These are phyloP conservation scores for Perca schrenkii DNA, from an alignment of 2,113 vertebrate species.

Conservation along the genomic window DNA sequence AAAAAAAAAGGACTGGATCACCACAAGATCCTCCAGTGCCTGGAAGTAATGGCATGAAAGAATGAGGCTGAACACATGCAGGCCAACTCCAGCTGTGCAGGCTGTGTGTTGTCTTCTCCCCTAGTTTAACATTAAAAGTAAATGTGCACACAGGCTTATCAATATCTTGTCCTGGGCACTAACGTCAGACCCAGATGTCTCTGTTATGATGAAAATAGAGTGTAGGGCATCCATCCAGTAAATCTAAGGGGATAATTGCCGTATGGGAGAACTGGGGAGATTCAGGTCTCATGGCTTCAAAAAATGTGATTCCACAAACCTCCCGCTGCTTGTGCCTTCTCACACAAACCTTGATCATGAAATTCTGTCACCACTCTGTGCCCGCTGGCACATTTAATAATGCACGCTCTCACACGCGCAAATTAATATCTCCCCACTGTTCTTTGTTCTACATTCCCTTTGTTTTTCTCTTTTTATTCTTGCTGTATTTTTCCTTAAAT, in stretches of 20 bases:
- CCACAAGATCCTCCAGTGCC: not conserved
- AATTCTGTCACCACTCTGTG: conserved; percentile 50
- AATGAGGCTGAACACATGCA: conserved; percentile 24
- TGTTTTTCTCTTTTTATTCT: conserved; percentile 50
- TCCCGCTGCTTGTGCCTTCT: conserved; percentile 54
- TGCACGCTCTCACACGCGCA: conserved; percentile 36
- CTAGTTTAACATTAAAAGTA: conserved; percentile 10
- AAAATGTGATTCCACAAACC: conserved; percentile 57
- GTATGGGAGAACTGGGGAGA: conserved; percentile 43
- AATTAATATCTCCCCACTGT: conserved; percentile 55
- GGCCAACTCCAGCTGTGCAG: conserved; percentile 27
- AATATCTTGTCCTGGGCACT: conserved; percentile 4
- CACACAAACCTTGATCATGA: conserved; percentile 71
- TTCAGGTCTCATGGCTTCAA: conserved; percentile 67
- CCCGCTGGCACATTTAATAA: conserved; percentile 54
- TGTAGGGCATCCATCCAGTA: conserved; percentile 25
- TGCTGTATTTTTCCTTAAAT: conserved; percentile 43
- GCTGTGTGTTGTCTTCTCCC: conserved; percentile 14
- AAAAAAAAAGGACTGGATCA: not conserved
- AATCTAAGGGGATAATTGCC: conserved; percentile 63
- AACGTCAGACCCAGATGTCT: not conserved
- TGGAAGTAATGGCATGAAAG: conserved; percentile 38
- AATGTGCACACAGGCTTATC: not conserved
- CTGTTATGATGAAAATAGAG: conserved; percentile 36
- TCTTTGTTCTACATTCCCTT: conserved; percentile 61